phyloP scores from a whole-genome alignment of 2,797 vertebrate genomes.

The Pempheris klunzingeri region DNA sequence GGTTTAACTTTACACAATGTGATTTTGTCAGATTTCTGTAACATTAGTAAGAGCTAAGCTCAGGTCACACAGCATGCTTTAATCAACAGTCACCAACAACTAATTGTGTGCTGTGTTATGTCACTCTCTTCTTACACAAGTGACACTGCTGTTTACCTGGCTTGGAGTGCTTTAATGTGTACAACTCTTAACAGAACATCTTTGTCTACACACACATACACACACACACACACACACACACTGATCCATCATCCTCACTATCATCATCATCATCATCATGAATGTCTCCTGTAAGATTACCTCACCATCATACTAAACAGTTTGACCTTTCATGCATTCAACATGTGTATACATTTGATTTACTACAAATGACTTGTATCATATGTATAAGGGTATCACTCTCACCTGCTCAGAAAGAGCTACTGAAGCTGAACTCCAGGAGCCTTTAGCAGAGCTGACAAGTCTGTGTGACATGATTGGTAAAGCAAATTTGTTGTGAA shows the following conservation, averaged over 20 bases:
- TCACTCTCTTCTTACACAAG: not conserved
- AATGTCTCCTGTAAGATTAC: not conserved
- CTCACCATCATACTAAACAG: not conserved
- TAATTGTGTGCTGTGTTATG: not conserved
- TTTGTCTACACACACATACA: not conserved
- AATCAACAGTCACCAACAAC: constrained; percentile 6
- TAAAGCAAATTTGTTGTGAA: constrained; percentile 24
- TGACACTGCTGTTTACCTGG: not conserved
- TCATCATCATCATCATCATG: too few species aligned
- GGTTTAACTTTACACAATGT: not conserved
- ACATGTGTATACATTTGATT: not conserved
- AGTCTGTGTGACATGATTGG: constrained; percentile 8
- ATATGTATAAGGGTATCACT: not conserved
- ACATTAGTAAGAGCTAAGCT: not conserved
- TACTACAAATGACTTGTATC: not conserved
- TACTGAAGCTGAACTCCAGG: not conserved
- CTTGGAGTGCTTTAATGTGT: not conserved
- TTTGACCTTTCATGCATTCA: constrained; percentile 9
- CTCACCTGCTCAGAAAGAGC: not conserved
- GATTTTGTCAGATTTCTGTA: not conserved
- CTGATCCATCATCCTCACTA: not conserved
- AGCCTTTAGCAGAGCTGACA: not conserved
- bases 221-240: too few species aligned
- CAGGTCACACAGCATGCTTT: not conserved
- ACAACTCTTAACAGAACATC: not conserved